These are phyloP conservation scores for Colossoma macropomum DNA, from an alignment of 2,113 vertebrate species.

Conservation along the genomic window DNA sequence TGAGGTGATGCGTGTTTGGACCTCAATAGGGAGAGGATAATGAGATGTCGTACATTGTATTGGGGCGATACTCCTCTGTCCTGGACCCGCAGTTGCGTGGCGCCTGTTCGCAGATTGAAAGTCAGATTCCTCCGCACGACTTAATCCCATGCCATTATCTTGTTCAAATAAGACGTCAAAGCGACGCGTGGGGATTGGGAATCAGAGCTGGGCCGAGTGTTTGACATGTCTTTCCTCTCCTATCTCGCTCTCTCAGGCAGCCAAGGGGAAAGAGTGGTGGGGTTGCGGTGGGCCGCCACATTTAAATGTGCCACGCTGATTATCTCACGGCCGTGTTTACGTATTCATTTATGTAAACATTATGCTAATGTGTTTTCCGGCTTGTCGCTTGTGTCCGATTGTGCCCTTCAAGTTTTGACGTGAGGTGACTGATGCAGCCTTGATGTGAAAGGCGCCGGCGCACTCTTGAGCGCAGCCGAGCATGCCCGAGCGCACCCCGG, in stretches of 20 bases:
- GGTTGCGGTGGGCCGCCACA: conserved; percentile 4
- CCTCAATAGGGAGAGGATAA: conserved; percentile 20
- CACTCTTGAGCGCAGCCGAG: conserved; percentile 66
- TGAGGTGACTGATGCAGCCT: conserved; percentile 80
- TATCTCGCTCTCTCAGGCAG: conserved; percentile 41
- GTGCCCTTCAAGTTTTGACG: conserved; percentile 79
- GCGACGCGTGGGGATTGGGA: conserved; percentile 3
- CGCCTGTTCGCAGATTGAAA: conserved; percentile 33
- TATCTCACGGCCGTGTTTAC: conserved; percentile 49
- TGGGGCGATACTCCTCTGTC: conserved; percentile 17
- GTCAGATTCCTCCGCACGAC: conserved; percentile 31
- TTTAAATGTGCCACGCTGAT: conserved; percentile 54
- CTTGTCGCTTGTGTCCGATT: conserved; percentile 77
- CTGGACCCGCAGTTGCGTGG: neutral
- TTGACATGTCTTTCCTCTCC: conserved; percentile 51
- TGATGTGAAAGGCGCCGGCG: conserved; percentile 72
- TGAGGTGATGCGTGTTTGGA: conserved; percentile 12
- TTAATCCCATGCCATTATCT: conserved; percentile 57
- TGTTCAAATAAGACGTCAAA: conserved; percentile 53
- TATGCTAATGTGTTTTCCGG: conserved; percentile 73
- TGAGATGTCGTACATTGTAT: conserved; percentile 32
- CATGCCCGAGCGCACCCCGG: conserved; percentile 69
- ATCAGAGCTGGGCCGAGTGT: conserved; percentile 34
- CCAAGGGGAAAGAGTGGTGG: neutral
- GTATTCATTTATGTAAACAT: conserved; percentile 81